A percentile compares a stretch with the other conserved stretches of the same genome.
phyloP scores from a whole-genome alignment of 2,888 invertebrate genomes.

The Petrolisthes cinctipes region DNA sequence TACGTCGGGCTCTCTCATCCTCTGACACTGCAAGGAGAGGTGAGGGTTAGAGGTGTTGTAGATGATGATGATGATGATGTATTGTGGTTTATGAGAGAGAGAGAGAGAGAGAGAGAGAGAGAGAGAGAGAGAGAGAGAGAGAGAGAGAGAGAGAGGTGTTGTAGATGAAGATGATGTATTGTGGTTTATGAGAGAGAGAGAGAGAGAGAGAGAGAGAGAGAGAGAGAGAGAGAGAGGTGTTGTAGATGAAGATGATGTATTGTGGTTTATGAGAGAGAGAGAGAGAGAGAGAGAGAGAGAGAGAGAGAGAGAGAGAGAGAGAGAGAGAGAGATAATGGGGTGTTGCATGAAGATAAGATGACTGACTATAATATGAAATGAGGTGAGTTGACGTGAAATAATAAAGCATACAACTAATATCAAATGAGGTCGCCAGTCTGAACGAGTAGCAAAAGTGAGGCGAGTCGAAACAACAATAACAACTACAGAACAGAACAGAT shows the following conservation, averaged over 20 bases:
- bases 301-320: not conserved
- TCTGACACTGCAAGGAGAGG: constrained; percentile 74
- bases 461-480: not conserved
- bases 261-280: not conserved
- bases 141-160: not conserved
- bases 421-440: no score
- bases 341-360: not conserved
- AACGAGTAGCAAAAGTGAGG: not conserved
- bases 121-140: constrained; percentile 24
- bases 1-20: constrained; percentile 79
- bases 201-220: constrained; percentile 1
- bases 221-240: not conserved
- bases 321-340: not conserved
- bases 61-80: no score
- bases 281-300: not conserved
- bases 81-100: not conserved
- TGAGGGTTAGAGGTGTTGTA: not conserved
- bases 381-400: not conserved
- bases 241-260: not conserved
- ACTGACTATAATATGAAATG: not conserved
- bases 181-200: not conserved
- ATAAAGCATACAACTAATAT: no score
- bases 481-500: not conserved
- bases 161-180: not conserved
- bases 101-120: not conserved